A percentile compares a stretch with the other conserved stretches of the same genome.
Evolutionary conservation across 2,888 invertebrate genomes (phyloP).

Genomic region (Malacosoma neustria): DNA sequence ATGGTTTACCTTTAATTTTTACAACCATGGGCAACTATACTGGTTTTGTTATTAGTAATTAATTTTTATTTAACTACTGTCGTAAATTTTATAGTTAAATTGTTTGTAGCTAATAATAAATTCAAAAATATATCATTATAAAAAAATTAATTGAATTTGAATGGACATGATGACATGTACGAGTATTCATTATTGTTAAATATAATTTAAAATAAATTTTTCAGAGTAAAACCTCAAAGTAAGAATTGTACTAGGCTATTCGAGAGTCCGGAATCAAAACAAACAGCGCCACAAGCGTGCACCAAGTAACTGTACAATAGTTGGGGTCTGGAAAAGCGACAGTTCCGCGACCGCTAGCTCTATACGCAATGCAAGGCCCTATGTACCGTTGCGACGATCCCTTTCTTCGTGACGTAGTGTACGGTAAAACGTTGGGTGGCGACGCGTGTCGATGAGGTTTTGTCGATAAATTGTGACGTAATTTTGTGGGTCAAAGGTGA

Average conservation of each 20-base stretch:
- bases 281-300: not conserved
- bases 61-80: no score
- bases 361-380: constrained; percentile 30
- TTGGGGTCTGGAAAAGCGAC: constrained; percentile 47
- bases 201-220: no score
- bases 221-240: not conserved
- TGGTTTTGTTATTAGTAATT: no score
- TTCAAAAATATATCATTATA: no score
- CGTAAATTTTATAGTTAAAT: no score
- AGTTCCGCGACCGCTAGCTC: constrained; percentile 36
- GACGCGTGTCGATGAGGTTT: constrained; percentile 25
- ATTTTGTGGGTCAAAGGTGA: not conserved
- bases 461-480: constrained; percentile 7
- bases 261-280: not conserved
- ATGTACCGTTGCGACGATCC: constrained; percentile 56
- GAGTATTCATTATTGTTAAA: no score
- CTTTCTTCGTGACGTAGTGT: constrained; percentile 71
- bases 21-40: no score
- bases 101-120: no score
- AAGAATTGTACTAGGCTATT: not conserved
- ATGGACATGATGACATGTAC: no score
- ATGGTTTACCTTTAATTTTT: no score
- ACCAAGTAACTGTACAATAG: not conserved
- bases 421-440: constrained; percentile 52
- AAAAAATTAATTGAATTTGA: no score